These are phyloP conservation scores for Endomychus coccineus DNA, from an alignment of 2,888 invertebrate species.

Conservation along the genomic window DNA sequence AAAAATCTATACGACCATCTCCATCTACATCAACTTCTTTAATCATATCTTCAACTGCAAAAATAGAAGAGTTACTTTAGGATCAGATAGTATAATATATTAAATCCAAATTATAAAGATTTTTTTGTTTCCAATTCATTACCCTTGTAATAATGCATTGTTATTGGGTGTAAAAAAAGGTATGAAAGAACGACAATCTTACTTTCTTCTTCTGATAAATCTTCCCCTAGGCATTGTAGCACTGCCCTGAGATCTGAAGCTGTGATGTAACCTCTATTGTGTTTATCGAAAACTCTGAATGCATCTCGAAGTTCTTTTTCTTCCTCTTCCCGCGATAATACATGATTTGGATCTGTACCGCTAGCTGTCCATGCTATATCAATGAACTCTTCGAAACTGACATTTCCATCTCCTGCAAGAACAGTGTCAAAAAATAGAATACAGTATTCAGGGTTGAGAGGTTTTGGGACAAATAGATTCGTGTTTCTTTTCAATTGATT, in stretches of 20 bases:
- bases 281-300: slow-evolving; percentile 84
- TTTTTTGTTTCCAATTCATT: slow-evolving; percentile 1
- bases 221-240: slow-evolving; percentile 81
- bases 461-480: no score
- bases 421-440: no score
- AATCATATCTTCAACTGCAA: slow-evolving; percentile 91
- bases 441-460: no score
- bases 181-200: slow-evolving; percentile 41
- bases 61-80: slow-evolving; percentile 12
- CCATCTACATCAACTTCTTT: slow-evolving; percentile 93
- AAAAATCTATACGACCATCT: slow-evolving; percentile 88
- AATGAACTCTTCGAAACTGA: slow-evolving; percentile 84
- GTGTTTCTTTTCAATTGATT: no score
- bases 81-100: no score
- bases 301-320: slow-evolving; percentile 78
- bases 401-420: slow-evolving; percentile 76
- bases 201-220: slow-evolving; percentile 86
- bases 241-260: slow-evolving; percentile 83
- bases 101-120: no score
- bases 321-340: slow-evolving; percentile 71
- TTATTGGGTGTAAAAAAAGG: no score
- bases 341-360: slow-evolving; percentile 35
- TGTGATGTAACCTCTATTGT: slow-evolving; percentile 86
- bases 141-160: no score
- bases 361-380: slow-evolving; percentile 54